Conservation (phyloP, 2,113 vertebrate genomes). For the Corythornis vintsioides region DNA sequence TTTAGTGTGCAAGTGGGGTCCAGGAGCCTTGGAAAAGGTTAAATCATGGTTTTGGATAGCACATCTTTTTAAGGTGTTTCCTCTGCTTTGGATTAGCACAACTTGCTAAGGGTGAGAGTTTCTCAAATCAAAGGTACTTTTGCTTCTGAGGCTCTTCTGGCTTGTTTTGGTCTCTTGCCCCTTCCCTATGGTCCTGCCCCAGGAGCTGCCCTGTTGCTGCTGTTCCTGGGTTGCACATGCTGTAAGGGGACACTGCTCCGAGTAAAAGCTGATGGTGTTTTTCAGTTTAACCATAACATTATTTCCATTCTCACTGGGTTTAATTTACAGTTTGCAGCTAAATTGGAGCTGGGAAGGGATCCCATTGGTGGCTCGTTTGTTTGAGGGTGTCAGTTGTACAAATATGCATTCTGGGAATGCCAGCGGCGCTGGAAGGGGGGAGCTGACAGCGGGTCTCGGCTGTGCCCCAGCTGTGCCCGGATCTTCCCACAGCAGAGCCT, state of each 20-base stretch:
- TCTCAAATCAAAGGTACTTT: not conserved
- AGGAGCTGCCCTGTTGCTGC: not conserved
- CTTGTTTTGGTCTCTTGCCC: not conserved
- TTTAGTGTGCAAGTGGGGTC: not conserved
- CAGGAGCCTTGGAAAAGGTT: not conserved
- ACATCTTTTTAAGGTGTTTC: not conserved
- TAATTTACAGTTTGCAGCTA: slow-evolving; percentile 18
- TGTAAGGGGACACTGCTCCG: fast-evolving
- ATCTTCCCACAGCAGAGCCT: not conserved
- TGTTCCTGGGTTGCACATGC: fast-evolving
- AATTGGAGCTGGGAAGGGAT: slow-evolving; percentile 21
- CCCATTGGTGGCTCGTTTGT: slow-evolving; percentile 22
- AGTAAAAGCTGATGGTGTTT: slow-evolving; percentile 4
- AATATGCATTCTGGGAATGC: not conserved
- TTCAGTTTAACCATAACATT: not conserved
- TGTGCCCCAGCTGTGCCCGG: not conserved
- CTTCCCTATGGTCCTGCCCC: not conserved
- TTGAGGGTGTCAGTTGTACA: not conserved
- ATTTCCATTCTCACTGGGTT: not conserved
- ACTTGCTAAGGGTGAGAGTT: not conserved
- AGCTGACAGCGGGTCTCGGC: not conserved
- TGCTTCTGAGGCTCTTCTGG: not conserved
- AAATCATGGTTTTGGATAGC: not conserved
- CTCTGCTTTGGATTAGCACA: not conserved
- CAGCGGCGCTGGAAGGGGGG: fast-evolving